These are phyloP conservation scores for Nyctalus aviator DNA, from an alignment of 2,797 vertebrate genomes.

Conservation along the genomic window DNA sequence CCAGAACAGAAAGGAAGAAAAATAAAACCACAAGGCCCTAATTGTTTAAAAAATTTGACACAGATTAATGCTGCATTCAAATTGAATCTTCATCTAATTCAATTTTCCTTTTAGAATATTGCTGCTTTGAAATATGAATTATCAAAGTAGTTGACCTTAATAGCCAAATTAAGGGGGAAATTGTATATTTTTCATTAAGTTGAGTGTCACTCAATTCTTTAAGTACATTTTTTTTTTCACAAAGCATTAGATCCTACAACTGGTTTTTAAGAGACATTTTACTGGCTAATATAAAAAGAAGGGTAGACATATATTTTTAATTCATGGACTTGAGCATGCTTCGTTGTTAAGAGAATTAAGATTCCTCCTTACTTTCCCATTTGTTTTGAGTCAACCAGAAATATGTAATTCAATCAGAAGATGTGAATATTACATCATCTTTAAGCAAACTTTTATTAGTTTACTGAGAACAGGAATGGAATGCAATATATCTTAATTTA, in stretches of 20 bases:
- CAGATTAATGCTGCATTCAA: slow-evolving; percentile 2
- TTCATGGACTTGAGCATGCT: background rate
- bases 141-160: background rate
- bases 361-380: background rate
- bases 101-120: slow-evolving; percentile 31
- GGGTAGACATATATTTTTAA: background rate
- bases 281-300: background rate
- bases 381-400: slow-evolving; percentile 56
- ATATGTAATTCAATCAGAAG: background rate
- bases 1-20: background rate
- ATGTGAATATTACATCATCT: background rate
- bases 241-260: background rate
- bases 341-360: background rate
- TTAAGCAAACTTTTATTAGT: slow-evolving; percentile 4
- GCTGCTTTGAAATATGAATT: background rate
- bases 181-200: background rate
- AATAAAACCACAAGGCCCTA: background rate
- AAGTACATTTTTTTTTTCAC: background rate
- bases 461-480: background rate
- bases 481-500: slow-evolving; percentile 49
- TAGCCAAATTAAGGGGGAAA: background rate
- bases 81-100: background rate
- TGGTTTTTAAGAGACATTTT: slow-evolving; percentile 55
- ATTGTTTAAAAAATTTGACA: background rate
- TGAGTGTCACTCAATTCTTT: background rate